Base-by-base conservation (phyloP, 2,888 invertebrate species). In the Lamellibrachia columna region DNA sequence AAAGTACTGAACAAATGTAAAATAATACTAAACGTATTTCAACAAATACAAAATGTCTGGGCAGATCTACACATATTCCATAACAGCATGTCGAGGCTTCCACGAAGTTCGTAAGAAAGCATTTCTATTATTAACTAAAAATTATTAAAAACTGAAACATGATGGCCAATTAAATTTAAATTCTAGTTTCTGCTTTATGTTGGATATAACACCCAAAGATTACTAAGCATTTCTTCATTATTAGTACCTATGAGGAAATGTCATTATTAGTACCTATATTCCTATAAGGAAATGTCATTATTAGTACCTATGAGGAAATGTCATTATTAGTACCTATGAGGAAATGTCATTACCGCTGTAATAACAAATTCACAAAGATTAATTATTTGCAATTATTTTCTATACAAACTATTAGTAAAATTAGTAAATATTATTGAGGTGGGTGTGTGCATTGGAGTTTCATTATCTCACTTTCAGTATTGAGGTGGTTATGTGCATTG, bases 341-440 rank as follows among this genome's bases (percentile, higher is more conserved):
- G 40, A 40, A 40, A 40, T 40, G 40, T 40, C 40, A 75, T 6
- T 22, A 75, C 22, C 6, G 75, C 52, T 28, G 92, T 75, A 75
- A 75, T 75, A 40, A 92, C 40, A 40, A 92, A 75, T 22, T 92
- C 28, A 60, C 15, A 75, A 92, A 53, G 60, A 28, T 60, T 40
- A 55, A 15, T 40, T 53, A 53, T 91, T 91, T 53, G 15, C 40
- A 11, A 53, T 91, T 91, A 11, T 28, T 91, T 52, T 91, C 6
- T 15, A n/a, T 40, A 52, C 15, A n/a, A 90, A 15, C n/a, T n/a
- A 75, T 75, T 75, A 75, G 4, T 75, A 75, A 58, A 75, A 22
- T 15, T 15, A 15, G 90, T 40, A n/a, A 91, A n/a, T 91, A 91
- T 91, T n/a, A n/a, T n/a, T 11, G 15, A n/a, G 15, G 15, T n/a